phyloP scores from a whole-genome alignment of 2,888 invertebrate species.

The Tenthredo mesomela region DNA sequence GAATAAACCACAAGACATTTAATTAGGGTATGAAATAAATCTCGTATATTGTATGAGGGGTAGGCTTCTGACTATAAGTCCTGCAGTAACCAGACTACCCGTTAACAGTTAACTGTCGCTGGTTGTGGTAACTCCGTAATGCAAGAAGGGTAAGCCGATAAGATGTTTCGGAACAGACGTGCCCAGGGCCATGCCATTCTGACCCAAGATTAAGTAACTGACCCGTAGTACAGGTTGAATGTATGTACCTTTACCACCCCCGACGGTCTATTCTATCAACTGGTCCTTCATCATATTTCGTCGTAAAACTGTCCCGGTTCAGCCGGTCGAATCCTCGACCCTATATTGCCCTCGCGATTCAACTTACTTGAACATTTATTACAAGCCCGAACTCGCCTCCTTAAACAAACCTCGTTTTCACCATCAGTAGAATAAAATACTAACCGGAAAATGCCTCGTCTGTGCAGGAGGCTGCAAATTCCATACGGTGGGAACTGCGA shows the following conservation, averaged over 20 bases:
- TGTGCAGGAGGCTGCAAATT: constrained; percentile 72
- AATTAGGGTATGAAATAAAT: neutral
- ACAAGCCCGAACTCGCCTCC: neutral
- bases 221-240: constrained; percentile 14
- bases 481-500: constrained; percentile 73
- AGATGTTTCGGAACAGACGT: constrained; percentile 68
- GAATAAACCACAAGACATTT: neutral
- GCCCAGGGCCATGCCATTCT: constrained; percentile 36
- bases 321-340: neutral
- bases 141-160: constrained; percentile 68
- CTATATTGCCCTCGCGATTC: constrained; percentile 7
- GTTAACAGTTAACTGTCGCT: constrained; percentile 67
- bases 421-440: constrained; percentile 52
- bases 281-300: constrained; percentile 49
- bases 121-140: constrained; percentile 62
- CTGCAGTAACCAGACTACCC: constrained; percentile 16
- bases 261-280: constrained; percentile 35
- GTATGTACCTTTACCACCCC: constrained; percentile 24
- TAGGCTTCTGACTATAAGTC: constrained; percentile 1
- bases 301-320: constrained; percentile 60
- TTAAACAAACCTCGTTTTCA: neutral
- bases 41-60: neutral
- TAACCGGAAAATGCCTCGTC: constrained; percentile 72
- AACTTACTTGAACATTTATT: constrained; percentile 12
- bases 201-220: constrained; percentile 37